Evolutionary conservation across 2,797 vertebrate species (phyloP).

Genomic region (Takifugu ocellatus): DNA sequence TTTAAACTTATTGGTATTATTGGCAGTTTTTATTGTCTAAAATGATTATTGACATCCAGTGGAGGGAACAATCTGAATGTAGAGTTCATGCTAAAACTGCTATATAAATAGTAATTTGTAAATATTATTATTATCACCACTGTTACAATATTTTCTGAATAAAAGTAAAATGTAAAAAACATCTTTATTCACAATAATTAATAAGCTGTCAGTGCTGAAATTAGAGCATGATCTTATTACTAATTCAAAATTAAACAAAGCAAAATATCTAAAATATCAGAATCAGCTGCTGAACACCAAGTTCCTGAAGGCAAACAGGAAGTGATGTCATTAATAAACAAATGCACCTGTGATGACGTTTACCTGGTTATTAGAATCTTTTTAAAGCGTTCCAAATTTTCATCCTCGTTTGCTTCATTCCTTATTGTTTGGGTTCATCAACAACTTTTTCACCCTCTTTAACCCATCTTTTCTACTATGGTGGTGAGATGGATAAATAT

Average conservation of each 20-base stretch:
- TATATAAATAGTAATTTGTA: too few relatives aligned
- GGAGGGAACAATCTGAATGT: too few relatives aligned
- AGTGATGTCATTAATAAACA: neutral
- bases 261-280: neutral
- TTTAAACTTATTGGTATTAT: neutral
- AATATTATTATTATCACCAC: too few relatives aligned
- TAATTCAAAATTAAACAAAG: too few relatives aligned
- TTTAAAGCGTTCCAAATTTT: neutral
- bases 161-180: too few relatives aligned
- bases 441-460: neutral
- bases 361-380: too few relatives aligned
- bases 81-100: too few relatives aligned
- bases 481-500: constrained; percentile 12
- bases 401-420: neutral
- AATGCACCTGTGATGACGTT: neutral
- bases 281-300: neutral
- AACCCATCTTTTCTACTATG: neutral
- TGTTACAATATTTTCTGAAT: too few relatives aligned
- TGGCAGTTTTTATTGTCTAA: neutral
- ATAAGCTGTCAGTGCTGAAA: too few relatives aligned
- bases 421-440: neutral
- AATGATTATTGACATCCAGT: neutral
- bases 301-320: neutral
- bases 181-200: too few relatives aligned
- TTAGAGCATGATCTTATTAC: too few relatives aligned